phyloP scores from a whole-genome alignment of 1,140 invertebrate genomes.

The Heliconius himera region DNA sequence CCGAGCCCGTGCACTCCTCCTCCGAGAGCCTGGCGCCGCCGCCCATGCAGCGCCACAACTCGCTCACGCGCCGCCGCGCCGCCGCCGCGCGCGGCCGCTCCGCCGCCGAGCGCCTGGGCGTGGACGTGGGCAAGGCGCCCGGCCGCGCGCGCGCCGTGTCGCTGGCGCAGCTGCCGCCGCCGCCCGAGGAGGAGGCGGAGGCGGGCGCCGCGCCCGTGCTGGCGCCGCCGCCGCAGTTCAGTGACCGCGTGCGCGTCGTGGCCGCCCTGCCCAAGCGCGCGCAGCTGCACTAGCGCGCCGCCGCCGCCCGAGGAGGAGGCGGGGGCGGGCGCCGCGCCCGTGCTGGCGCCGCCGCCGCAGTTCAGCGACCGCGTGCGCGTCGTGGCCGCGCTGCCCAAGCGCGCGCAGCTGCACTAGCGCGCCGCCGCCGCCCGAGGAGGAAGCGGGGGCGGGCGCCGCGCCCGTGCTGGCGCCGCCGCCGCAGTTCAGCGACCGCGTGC shows the following conservation, averaged over 20 bases:
- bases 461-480: conserved; percentile 86
- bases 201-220: conserved; percentile 63
- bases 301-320: conserved; percentile 59
- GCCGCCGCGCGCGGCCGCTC: conserved; percentile 74
- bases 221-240: conserved; percentile 89
- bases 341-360: conserved; percentile 88
- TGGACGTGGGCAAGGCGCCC: conserved; percentile 67
- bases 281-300: conserved; percentile 76
- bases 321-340: conserved; percentile 31
- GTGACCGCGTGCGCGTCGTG: conserved; percentile 89
- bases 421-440: conserved; percentile 81
- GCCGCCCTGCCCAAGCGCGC: conserved; percentile 88
- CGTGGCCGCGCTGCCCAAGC: conserved; percentile 90
- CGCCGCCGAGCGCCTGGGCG: conserved; percentile 75
- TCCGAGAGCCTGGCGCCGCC: conserved; percentile 68
- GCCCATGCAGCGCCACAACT: conserved; percentile 83
- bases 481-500: conserved; percentile 87
- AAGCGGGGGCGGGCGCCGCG: conserved; percentile 13
- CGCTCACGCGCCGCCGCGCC: conserved; percentile 82
- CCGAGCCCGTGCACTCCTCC: conserved; percentile 78
- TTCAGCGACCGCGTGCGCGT: conserved; percentile 89
- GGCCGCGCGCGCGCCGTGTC: conserved; percentile 82
- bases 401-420: conserved; percentile 53
- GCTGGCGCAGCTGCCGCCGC: conserved; percentile 88
- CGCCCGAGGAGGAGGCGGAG: conserved; percentile 31